A percentile compares a stretch with the other conserved stretches of the same genome.
Evolutionary conservation across 2,797 vertebrate genomes (phyloP).

Genomic region (Limnodromus scolopaceus): DNA sequence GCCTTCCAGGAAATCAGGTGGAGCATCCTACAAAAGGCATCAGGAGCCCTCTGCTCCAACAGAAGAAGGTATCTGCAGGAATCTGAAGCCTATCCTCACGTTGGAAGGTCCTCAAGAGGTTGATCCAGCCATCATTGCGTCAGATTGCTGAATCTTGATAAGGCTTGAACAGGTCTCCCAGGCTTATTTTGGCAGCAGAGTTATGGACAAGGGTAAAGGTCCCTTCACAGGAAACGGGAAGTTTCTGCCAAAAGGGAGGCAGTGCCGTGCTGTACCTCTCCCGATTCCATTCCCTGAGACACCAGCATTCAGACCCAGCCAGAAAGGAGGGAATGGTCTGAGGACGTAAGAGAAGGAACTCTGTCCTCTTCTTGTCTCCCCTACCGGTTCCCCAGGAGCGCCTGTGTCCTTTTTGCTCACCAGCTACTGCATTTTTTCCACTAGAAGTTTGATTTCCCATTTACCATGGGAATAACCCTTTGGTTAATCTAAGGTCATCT

Average conservation of each 20-base stretch:
- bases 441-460: background rate
- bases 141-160: background rate
- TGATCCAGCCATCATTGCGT: background rate
- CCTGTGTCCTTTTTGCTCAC: background rate
- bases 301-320: background rate
- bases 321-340: background rate
- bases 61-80: background rate
- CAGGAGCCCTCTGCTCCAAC: background rate
- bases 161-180: background rate
- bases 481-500: background rate
- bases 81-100: background rate
- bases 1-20: background rate
- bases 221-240: background rate
- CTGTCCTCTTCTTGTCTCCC: background rate
- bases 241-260: background rate
- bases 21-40: background rate
- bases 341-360: background rate
- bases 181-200: background rate
- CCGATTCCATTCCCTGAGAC: background rate
- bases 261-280: background rate
- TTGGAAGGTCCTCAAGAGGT: background rate
- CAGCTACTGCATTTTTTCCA: background rate
- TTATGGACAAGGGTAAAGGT: background rate
- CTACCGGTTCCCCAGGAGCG: background rate
- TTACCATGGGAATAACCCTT: background rate